Conservation (phyloP, 2,797 vertebrate genomes). For the Taeniopygia guttata region DNA sequence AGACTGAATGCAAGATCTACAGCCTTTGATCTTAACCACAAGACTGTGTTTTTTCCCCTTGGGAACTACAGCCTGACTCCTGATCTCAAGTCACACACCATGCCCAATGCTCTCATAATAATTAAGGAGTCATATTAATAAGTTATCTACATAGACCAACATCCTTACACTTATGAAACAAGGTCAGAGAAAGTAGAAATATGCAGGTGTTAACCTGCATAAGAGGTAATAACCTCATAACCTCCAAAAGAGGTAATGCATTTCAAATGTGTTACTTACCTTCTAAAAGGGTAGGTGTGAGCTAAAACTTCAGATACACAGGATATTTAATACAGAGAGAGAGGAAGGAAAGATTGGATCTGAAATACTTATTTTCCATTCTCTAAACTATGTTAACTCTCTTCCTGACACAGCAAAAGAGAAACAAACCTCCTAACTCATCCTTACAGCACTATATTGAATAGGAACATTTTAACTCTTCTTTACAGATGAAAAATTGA, state of each 20-base stretch:
- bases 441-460: background rate
- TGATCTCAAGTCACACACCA: background rate
- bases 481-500: slow-evolving; percentile 38
- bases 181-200: background rate
- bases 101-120: background rate
- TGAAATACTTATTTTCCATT: background rate
- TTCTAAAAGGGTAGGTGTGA: background rate
- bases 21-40: background rate
- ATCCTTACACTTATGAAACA: background rate
- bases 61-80: background rate
- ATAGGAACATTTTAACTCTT: background rate
- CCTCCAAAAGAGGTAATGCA: background rate
- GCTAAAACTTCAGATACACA: background rate
- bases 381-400: background rate
- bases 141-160: background rate
- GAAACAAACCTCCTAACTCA: background rate
- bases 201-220: background rate
- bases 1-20: background rate
- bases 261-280: background rate
- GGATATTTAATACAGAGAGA: background rate
- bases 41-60: background rate
- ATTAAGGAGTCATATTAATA: background rate
- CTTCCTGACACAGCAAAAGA: slow-evolving; percentile 15
- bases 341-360: background rate
- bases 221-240: too few relatives aligned